Evolutionary conservation across 2,888 invertebrate genomes (phyloP).

Genomic region (Tipula helvola): DNA sequence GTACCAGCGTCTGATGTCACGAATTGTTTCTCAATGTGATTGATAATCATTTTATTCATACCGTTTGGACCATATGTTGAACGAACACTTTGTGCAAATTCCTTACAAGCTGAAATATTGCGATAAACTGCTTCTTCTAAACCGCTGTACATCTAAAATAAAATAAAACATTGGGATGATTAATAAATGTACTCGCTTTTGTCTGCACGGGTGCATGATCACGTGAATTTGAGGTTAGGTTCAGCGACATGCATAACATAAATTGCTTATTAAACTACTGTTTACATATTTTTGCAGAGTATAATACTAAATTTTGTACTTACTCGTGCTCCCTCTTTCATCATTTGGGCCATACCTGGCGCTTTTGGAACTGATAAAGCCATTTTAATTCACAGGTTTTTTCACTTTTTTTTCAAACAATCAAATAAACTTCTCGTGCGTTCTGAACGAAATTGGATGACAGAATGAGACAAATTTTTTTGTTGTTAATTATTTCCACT

Average conservation of each 20-base stretch:
- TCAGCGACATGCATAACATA: neutral
- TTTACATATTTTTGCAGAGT: neutral
- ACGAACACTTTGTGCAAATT: slow-evolving; percentile 84
- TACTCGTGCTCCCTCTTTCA: slow-evolving; percentile 91
- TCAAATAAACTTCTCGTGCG: neutral
- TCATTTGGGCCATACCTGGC: slow-evolving; percentile 89
- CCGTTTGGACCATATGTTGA: slow-evolving; percentile 98
- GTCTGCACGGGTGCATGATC: neutral
- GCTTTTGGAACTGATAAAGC: slow-evolving; percentile 94
- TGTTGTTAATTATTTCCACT: neutral
- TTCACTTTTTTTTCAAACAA: neutral
- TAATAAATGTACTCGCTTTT: neutral
- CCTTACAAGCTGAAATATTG: slow-evolving; percentile 92
- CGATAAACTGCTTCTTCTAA: slow-evolving; percentile 94
- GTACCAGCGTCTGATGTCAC: slow-evolving; percentile 99
- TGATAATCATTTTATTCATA: slow-evolving; percentile 99
- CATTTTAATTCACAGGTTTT: slow-evolving; percentile 46
- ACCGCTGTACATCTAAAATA: slow-evolving; percentile 60
- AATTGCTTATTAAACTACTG: neutral
- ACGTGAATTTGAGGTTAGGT: slow-evolving; percentile 8
- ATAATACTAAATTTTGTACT: slow-evolving; percentile 35
- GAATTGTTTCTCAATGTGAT: slow-evolving; percentile 96
- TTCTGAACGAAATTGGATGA: neutral
- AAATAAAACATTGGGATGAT: neutral
- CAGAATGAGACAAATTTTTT: neutral